Percentiles rank a stretch among this genome's conserved stretches.
phyloP scores from a whole-genome alignment of 2,113 vertebrate species.

The Steatornis caripensis region DNA sequence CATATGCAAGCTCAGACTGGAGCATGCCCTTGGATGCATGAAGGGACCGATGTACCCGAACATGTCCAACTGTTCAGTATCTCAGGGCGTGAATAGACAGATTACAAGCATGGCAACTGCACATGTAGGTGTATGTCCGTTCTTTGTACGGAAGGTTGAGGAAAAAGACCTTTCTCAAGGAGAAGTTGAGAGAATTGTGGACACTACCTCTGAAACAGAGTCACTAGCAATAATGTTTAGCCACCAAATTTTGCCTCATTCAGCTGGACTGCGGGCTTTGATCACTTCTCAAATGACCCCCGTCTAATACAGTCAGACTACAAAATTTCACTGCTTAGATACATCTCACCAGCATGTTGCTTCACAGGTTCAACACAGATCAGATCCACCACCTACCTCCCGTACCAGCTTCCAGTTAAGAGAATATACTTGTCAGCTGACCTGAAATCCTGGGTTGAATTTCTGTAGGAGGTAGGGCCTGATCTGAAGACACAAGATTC shows the following conservation, averaged over 20 bases:
- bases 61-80: accelerated
- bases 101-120: background rate
- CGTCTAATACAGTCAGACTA: background rate
- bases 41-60: background rate
- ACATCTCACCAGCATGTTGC: background rate
- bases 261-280: background rate
- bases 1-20: background rate
- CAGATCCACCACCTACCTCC: background rate
- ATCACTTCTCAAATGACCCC: background rate
- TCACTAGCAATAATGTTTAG: background rate
- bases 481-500: background rate
- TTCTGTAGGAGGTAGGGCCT: background rate
- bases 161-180: background rate
- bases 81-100: background rate
- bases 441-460: background rate
- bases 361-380: background rate
- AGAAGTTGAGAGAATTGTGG: background rate
- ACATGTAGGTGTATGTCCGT: too few relatives aligned
- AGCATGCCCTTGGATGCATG: background rate
- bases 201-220: background rate
- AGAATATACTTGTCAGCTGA: background rate
- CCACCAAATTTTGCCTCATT: background rate
- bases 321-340: background rate
- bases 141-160: background rate
- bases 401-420: background rate